These are phyloP conservation scores for Thryonomys swinderianus DNA, from an alignment of 2,113 vertebrate genomes.

Conservation along the genomic window DNA sequence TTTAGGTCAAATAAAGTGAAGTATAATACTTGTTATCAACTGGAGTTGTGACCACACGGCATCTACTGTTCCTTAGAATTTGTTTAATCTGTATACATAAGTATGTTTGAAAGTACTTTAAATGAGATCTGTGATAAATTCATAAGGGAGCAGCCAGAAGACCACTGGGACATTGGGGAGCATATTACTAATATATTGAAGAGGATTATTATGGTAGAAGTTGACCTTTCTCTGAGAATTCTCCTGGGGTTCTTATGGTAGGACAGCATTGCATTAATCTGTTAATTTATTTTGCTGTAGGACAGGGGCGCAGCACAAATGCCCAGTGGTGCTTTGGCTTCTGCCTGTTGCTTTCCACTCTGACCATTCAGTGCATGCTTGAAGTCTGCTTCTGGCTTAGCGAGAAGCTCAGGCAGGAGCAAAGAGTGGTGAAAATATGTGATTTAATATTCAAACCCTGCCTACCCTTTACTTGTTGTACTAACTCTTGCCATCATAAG, in stretches of 20 bases:
- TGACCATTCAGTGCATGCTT: neutral
- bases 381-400: neutral
- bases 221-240: neutral
- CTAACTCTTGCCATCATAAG: neutral
- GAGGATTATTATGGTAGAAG: neutral
- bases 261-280: neutral
- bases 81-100: neutral
- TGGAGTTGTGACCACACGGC: neutral
- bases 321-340: neutral
- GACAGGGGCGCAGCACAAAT: neutral
- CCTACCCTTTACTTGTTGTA: neutral
- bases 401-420: neutral
- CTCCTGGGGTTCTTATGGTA: neutral
- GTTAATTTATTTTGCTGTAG: neutral
- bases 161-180: neutral
- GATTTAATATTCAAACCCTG: neutral
- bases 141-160: neutral
- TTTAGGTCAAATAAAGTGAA: constrained; percentile 28
- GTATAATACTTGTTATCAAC: neutral
- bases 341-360: neutral
- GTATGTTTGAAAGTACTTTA: constrained; percentile 19
- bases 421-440: neutral
- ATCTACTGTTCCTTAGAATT: neutral
- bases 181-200: neutral
- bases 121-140: neutral